Percentiles rank a stretch among this genome's conserved stretches.
These are phyloP conservation scores for Odocoileus hemionus DNA, from an alignment of 2,113 vertebrate genomes.

Conservation along the genomic window DNA sequence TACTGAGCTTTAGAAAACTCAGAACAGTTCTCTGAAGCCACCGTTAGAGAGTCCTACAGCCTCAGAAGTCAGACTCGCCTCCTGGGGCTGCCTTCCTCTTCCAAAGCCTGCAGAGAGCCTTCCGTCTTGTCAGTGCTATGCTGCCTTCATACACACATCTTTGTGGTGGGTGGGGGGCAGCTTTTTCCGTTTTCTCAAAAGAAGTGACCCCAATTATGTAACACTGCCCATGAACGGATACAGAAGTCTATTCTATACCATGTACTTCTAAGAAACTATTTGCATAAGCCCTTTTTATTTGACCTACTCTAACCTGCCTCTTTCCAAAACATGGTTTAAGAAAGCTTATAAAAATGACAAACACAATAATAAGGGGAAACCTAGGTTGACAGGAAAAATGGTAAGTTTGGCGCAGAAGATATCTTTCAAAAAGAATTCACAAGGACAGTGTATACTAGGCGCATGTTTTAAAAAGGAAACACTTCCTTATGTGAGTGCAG, in stretches of 20 bases:
- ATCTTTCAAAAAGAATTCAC: neutral
- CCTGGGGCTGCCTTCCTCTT: neutral
- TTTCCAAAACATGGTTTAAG: neutral
- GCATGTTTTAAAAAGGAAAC: neutral
- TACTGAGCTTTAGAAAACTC: neutral
- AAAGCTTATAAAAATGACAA: neutral
- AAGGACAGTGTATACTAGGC: neutral
- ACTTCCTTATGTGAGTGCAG: neutral
- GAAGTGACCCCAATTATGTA: neutral
- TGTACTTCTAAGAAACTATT: neutral
- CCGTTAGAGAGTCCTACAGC: neutral
- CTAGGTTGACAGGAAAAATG: neutral
- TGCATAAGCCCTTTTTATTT: neutral
- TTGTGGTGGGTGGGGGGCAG: neutral
- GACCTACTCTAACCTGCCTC: neutral
- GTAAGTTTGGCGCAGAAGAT: neutral
- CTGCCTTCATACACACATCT: neutral
- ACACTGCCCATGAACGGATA: neutral
- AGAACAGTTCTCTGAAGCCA: neutral
- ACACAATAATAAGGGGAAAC: neutral
- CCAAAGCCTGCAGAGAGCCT: neutral
- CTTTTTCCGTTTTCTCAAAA: neutral
- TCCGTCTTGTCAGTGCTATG: neutral
- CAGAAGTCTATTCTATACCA: neutral
- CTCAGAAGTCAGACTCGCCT: neutral